Evolutionary conservation across 2,113 vertebrate genomes (phyloP).

Genomic region (Nesoenas mayeri): DNA sequence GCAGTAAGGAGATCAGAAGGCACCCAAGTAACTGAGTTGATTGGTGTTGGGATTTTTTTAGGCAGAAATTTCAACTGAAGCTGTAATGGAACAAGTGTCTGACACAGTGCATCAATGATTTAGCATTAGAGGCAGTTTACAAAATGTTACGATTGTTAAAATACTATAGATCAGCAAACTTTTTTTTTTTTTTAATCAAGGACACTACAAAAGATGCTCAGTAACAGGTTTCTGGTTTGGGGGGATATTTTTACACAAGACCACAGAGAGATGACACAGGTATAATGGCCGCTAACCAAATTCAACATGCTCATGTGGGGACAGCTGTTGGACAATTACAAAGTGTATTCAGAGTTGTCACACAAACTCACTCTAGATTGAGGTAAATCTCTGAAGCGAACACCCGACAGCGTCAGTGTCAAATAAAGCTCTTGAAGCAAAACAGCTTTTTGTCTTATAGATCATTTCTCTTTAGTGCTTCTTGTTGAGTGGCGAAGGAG

Average conservation of each 20-base stretch:
- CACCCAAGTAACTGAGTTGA: not conserved
- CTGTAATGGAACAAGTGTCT: not conserved
- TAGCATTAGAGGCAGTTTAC: not conserved
- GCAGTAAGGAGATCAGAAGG: not conserved
- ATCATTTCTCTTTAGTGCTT: not conserved
- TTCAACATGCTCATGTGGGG: not conserved
- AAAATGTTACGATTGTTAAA: not conserved
- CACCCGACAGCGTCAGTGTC: not conserved
- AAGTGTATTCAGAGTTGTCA: not conserved
- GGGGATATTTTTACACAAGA: not conserved
- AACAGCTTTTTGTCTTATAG: not conserved
- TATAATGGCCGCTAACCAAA: not conserved
- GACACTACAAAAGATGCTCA: not conserved
- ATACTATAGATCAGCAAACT: not conserved
- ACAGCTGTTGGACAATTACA: not conserved
- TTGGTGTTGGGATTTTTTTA: not conserved
- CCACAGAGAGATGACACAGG: not conserved
- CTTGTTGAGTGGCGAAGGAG: not conserved
- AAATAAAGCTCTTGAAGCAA: not conserved
- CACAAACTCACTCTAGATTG: not conserved
- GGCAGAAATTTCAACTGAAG: conserved; percentile 5
- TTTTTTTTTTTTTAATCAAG: not conserved
- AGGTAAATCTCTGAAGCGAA: not conserved
- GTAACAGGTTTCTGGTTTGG: not conserved
- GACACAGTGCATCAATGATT: not conserved